A percentile compares a stretch with the other conserved stretches of the same genome.
Conservation (phyloP, 2,888 invertebrate genomes). For the Pristionchus maxplancki region DNA sequence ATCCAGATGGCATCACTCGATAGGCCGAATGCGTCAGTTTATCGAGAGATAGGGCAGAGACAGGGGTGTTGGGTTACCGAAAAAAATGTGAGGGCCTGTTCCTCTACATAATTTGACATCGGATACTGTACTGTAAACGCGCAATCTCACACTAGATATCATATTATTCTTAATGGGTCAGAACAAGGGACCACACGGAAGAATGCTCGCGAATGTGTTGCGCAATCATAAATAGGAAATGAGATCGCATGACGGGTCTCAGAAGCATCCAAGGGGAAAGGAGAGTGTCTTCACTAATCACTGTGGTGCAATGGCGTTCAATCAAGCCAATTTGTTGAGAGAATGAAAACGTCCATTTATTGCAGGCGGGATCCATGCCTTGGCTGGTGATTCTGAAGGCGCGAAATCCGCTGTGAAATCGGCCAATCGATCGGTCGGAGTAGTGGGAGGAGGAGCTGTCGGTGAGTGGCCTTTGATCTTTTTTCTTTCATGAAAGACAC, state of each 20-base stretch:
- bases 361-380: conserved; percentile 33
- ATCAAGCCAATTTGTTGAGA: too few relatives aligned
- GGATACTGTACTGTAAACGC: neutral
- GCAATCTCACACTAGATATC: too few relatives aligned
- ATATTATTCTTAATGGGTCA: too few relatives aligned
- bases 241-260: neutral
- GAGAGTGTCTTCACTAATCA: too few relatives aligned
- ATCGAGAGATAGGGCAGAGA: neutral
- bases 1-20: neutral
- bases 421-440: conserved; percentile 51
- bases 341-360: neutral
- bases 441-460: conserved; percentile 52
- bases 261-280: too few relatives aligned
- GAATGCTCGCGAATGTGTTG: neutral
- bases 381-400: conserved; percentile 22
- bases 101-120: neutral
- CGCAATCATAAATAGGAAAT: neutral
- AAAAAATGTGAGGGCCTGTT: neutral
- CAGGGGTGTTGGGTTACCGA: neutral
- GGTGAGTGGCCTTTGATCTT: too few relatives aligned
- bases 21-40: neutral
- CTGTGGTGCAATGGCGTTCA: too few relatives aligned
- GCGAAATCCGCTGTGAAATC: conserved; percentile 48
- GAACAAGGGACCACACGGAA: neutral
- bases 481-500: too few relatives aligned